A percentile compares a stretch with the other conserved stretches of the same genome.
These are phyloP conservation scores for Zeus faber DNA, from an alignment of 2,113 vertebrate species.

Conservation along the genomic window DNA sequence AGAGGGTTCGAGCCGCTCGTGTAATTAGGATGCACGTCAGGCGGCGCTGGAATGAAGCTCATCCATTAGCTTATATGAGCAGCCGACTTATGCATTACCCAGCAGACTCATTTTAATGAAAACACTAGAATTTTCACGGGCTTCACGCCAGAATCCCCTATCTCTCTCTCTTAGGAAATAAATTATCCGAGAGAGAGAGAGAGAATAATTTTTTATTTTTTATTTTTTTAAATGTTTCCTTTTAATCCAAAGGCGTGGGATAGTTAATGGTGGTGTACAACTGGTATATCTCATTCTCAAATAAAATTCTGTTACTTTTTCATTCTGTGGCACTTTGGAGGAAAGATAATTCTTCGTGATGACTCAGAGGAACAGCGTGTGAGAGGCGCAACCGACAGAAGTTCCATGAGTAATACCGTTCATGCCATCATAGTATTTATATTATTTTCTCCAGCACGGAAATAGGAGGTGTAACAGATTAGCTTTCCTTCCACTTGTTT, in stretches of 20 bases:
- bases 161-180: not conserved
- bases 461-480: conserved; percentile 46
- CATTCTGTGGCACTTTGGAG: conserved; percentile 35
- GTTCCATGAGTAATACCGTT: conserved; percentile 40
- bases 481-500: conserved; percentile 28
- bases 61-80: not conserved
- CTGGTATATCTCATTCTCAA: conserved; percentile 22
- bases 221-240: not conserved
- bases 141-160: not conserved
- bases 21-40: not conserved
- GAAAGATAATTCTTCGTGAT: conserved; percentile 56
- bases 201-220: not conserved
- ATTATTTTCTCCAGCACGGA: conserved; percentile 30
- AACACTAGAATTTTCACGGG: not conserved
- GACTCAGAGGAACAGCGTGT: conserved; percentile 51
- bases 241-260: not conserved
- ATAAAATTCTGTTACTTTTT: conserved; percentile 33
- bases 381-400: conserved; percentile 46
- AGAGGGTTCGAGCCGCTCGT: too few relatives aligned
- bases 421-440: conserved; percentile 6
- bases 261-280: conserved; percentile 20
- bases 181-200: too few relatives aligned
- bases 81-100: not conserved
- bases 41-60: not conserved
- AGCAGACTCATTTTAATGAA: conserved; percentile 5